Conservation (phyloP, 2,113 vertebrate species). For the Dipodomys stephensi region DNA sequence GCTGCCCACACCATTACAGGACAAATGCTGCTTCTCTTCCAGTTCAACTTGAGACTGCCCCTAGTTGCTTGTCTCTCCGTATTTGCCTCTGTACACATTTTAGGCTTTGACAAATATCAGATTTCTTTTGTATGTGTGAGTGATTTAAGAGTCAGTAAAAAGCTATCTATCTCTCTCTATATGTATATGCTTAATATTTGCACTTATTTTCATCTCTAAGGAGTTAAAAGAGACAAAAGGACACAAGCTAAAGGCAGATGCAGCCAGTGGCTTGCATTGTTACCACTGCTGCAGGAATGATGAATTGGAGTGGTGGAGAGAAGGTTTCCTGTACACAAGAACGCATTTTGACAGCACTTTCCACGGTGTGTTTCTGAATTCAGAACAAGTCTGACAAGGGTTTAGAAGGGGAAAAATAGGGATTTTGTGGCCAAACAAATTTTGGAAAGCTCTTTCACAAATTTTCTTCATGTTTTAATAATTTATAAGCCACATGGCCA, state of each 20-base stretch:
- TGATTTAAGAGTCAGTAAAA: too few relatives aligned
- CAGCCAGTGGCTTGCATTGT: not conserved
- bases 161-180: not conserved
- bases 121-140: not conserved
- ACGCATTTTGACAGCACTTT: not conserved
- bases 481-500: not conserved
- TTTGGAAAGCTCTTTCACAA: not conserved
- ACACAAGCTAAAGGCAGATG: not conserved
- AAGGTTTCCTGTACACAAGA: slow-evolving; percentile 8
- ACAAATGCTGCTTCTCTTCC: not conserved
- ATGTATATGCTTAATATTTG: not conserved
- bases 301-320: not conserved
- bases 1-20: not conserved
- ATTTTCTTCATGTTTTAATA: not conserved
- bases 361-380: slow-evolving; percentile 25
- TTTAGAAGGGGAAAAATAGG: not conserved
- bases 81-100: slow-evolving; percentile 10
- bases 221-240: slow-evolving; percentile 23
- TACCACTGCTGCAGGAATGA: not conserved
- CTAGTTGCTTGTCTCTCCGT: not conserved
- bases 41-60: not conserved
- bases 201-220: slow-evolving; percentile 46
- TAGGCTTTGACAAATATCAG: slow-evolving; percentile 32
- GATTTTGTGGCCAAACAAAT: not conserved
- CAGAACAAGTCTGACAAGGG: not conserved